Evolutionary conservation across 2,797 vertebrate genomes (phyloP).

Genomic region (Mormyrops boulengeri): DNA sequence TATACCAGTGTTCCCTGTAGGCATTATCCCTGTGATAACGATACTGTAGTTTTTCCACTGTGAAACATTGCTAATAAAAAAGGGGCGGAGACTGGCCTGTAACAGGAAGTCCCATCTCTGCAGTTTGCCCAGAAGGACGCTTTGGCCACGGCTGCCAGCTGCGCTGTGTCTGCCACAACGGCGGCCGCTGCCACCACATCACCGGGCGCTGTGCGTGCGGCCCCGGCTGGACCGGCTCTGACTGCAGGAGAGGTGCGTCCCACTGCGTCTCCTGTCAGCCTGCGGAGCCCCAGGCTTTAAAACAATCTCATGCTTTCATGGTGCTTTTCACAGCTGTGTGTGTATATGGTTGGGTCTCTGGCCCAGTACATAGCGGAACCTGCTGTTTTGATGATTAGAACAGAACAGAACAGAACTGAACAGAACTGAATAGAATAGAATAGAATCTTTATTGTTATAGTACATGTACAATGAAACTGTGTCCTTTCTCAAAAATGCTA

Average conservation of each 20-base stretch:
- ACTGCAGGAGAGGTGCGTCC: conserved; percentile 63
- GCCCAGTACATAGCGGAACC: background rate
- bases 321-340: background rate
- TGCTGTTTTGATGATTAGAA: background rate
- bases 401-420: background rate
- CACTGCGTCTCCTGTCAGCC: background rate
- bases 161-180: conserved; percentile 64
- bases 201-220: conserved; percentile 65
- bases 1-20: background rate
- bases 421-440: background rate
- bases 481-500: background rate
- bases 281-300: background rate
- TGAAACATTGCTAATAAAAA: background rate
- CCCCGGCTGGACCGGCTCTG: conserved; percentile 63
- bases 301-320: background rate
- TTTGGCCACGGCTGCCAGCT: conserved; percentile 62
- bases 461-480: background rate
- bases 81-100: background rate
- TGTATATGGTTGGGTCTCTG: background rate
- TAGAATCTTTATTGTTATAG: background rate
- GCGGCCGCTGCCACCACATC: conserved; percentile 57
- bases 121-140: conserved; percentile 62
- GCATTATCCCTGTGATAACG: background rate
- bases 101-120: background rate
- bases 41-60: background rate